Base-by-base conservation (phyloP, 2,888 invertebrate genomes). In the Heliconius hortense region DNA sequence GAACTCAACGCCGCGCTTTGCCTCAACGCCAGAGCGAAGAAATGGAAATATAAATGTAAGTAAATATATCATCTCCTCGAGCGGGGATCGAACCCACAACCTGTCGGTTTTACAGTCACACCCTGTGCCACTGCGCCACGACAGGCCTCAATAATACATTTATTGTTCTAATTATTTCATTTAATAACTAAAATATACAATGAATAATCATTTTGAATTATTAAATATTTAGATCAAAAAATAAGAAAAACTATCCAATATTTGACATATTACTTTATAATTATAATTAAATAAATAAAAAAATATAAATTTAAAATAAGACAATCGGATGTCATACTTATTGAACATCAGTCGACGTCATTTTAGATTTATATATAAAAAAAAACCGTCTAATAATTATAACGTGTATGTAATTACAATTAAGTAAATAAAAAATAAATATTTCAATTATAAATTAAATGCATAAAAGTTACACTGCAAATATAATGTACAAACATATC, bases 271-370 rank as follows among this genome's bases (percentile, higher is more conserved):
- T 56, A n/a, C 3, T 56, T 56, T 60, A 60, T 4, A 60, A 60
- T 26, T 7, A 15, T 26, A 26, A 60, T 60, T 26, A 13, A 26
- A 26, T 60, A 7, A 60, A 26, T 26, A 60, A 60, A 60, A n/a
- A n/a, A 56, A 62, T 62, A 62, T 62, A 62, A 62, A 31, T 31
- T 35, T 35, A 63, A 63, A 63, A 63, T 35, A 63, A 18, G n/a
- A 31, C 21, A 11, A 8, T 1, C 21, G 11, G 63, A 35, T 28
- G 63, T 31, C 63, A 11, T 21, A 26, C 24, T 60, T 21, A 35
- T 63, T 1, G 63, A 63, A 63, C 63, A 63, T 35, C 63, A 63
- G n/a, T 35, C 31, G 21, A 31, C 8, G n/a, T n/a, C 21, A 35
- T 63, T 63, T 35, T n/a, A 35, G 11, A 63, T 31, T 63, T 63